phyloP scores from a whole-genome alignment of 2,888 invertebrate species.

The Embidobia sp. region DNA sequence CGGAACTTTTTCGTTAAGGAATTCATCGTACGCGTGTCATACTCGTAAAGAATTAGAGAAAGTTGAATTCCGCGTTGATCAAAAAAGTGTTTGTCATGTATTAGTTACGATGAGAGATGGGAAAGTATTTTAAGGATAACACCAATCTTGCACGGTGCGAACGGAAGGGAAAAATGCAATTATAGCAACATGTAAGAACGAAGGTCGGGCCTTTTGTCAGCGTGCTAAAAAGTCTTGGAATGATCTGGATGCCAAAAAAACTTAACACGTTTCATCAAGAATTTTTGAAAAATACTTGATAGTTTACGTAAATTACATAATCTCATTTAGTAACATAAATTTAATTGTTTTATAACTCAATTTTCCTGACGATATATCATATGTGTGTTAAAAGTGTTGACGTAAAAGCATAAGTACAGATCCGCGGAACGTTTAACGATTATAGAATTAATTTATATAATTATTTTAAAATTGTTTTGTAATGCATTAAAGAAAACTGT shows the following conservation, averaged over 20 bases:
- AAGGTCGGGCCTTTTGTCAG: too few species aligned
- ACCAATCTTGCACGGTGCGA: too few species aligned
- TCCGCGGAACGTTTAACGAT: constrained; percentile 3
- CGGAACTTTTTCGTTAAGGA: not conserved
- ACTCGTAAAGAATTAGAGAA: constrained; percentile 38
- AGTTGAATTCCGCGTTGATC: constrained; percentile 36
- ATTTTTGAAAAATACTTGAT: too few species aligned
- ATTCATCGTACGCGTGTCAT: constrained; percentile 23
- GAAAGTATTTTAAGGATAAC: constrained; percentile 22
- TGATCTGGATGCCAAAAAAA: too few species aligned
- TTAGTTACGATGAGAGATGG: too few species aligned
- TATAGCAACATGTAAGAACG: not conserved
- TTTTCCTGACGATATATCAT: constrained; percentile 7
- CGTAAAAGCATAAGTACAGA: not conserved
- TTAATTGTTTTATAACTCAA: constrained; percentile 30
- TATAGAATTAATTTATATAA: constrained; percentile 18
- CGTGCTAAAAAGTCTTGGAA: too few species aligned
- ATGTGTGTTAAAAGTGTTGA: constrained; percentile 7
- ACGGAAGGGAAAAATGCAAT: constrained; percentile 1
- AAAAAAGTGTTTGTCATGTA: constrained; percentile 42
- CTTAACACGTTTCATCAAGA: too few species aligned
- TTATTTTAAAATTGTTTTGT: constrained; percentile 30
- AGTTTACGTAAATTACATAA: too few species aligned
- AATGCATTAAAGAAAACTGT: constrained; percentile 17
- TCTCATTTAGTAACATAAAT: too few species aligned